Percentiles rank a stretch among this genome's conserved stretches.
Evolutionary conservation across 2,888 invertebrate genomes (phyloP).

Genomic region (Allygus modestus): DNA sequence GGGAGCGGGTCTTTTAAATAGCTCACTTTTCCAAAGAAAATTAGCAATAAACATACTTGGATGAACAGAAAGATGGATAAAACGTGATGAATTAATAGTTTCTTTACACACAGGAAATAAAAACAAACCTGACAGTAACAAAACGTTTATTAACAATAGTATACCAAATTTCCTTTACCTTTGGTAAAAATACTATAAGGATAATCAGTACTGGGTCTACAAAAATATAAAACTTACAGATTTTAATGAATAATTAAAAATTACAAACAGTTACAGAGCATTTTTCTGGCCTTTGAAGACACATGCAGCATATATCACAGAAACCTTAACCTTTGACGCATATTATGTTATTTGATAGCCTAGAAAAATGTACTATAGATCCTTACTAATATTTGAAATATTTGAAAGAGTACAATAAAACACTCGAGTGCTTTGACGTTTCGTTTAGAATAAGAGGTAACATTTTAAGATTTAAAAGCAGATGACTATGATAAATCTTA

Average conservation of each 20-base stretch:
- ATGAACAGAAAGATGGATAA: too few species aligned
- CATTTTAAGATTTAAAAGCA: too few species aligned
- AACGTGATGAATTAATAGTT: too few species aligned
- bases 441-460: not conserved
- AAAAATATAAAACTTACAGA: conserved; percentile 44
- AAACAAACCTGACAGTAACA: not conserved
- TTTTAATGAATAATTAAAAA: not conserved
- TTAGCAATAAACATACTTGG: too few species aligned
- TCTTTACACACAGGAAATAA: not conserved
- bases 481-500: too few species aligned
- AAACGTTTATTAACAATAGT: conserved; percentile 48
- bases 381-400: not conserved
- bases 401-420: not conserved
- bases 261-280: not conserved
- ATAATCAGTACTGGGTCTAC: conserved; percentile 17
- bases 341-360: not conserved
- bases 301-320: conserved; percentile 6
- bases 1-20: too few species aligned
- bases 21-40: too few species aligned
- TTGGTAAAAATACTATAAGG: conserved; percentile 29
- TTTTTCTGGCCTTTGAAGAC: not conserved
- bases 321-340: conserved; percentile 17
- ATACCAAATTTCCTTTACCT: conserved; percentile 52
- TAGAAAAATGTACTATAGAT: not conserved
- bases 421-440: not conserved